These are phyloP conservation scores for Taenaris catops DNA, from an alignment of 2,888 invertebrate species.

Conservation along the genomic window DNA sequence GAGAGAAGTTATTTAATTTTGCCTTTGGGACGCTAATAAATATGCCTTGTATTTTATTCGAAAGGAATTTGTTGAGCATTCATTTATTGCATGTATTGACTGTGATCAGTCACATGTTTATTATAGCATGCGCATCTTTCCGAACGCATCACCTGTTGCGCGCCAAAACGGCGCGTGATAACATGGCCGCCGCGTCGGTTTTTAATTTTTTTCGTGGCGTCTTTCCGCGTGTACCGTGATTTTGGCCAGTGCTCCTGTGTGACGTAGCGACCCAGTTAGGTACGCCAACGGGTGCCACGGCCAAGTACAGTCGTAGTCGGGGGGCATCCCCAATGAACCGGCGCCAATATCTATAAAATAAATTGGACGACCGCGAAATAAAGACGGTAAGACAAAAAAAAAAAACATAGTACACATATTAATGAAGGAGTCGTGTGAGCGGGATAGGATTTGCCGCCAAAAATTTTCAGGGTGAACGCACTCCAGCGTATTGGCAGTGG, in stretches of 20 bases:
- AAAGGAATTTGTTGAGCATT: too few relatives aligned
- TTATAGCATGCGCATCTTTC: conserved; percentile 26
- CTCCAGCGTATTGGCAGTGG: conserved; percentile 74
- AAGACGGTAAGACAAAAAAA: conserved; percentile 56
- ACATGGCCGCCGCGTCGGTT: conserved; percentile 46
- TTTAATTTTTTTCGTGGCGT: conserved; percentile 60
- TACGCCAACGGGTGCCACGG: conserved; percentile 75
- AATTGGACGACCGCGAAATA: conserved; percentile 63
- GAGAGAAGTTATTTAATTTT: too few relatives aligned
- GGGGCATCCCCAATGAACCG: conserved; percentile 77
- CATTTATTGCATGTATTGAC: too few relatives aligned
- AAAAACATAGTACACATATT: too few relatives aligned
- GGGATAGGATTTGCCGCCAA: conserved; percentile 65
- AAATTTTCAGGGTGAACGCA: conserved; percentile 67
- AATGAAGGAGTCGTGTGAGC: conserved; percentile 70
- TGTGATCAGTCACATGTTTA: too few relatives aligned
- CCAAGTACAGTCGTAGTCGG: conserved; percentile 73
- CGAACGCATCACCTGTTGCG: conserved; percentile 38
- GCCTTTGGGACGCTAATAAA: too few relatives aligned
- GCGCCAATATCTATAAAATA: conserved; percentile 80
- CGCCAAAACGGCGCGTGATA: conserved; percentile 59
- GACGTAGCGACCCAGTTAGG: conserved; percentile 76
- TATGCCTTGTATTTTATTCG: too few relatives aligned
- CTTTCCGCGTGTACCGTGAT: conserved; percentile 71
- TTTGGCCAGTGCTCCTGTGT: conserved; percentile 72